These are phyloP conservation scores for Hydrotaea diabolus DNA, from an alignment of 2,888 invertebrate species.

Conservation along the genomic window DNA sequence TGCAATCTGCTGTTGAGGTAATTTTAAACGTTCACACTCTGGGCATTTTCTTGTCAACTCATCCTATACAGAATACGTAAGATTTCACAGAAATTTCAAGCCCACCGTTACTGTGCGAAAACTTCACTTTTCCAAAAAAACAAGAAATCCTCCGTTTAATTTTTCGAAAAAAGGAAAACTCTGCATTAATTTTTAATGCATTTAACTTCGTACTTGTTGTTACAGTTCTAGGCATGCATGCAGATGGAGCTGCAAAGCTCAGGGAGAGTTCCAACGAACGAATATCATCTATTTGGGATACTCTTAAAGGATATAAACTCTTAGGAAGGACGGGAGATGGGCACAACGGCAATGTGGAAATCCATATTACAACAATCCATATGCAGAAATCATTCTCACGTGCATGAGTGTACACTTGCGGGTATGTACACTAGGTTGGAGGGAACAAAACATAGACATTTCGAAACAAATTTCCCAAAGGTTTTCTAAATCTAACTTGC, in stretches of 20 bases:
- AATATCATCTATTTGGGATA: slow-evolving; percentile 53
- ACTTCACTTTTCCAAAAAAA: background rate
- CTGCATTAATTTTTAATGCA: slow-evolving; percentile 58
- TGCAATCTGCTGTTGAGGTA: too few relatives aligned
- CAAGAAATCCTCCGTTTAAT: background rate
- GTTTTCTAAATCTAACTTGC: too few relatives aligned
- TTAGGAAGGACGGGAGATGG: slow-evolving; percentile 11
- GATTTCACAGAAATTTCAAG: background rate
- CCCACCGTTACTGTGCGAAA: too few relatives aligned
- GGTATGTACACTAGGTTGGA: background rate
- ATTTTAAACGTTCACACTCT: background rate
- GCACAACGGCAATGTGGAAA: background rate
- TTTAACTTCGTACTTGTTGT: slow-evolving; percentile 22
- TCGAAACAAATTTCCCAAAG: too few relatives aligned
- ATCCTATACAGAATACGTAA: background rate
- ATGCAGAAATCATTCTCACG: background rate
- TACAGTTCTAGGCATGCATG: background rate
- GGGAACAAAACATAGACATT: too few relatives aligned
- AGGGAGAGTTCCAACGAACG: slow-evolving; percentile 2
- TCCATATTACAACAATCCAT: slow-evolving; percentile 20
- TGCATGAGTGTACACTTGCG: background rate
- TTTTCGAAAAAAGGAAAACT: background rate
- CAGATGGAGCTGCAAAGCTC: slow-evolving; percentile 27
- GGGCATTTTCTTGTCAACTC: too few relatives aligned
- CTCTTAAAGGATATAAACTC: slow-evolving; percentile 48